phyloP scores from a whole-genome alignment of 1,140 invertebrate species.

The Drosophila takahashii region DNA sequence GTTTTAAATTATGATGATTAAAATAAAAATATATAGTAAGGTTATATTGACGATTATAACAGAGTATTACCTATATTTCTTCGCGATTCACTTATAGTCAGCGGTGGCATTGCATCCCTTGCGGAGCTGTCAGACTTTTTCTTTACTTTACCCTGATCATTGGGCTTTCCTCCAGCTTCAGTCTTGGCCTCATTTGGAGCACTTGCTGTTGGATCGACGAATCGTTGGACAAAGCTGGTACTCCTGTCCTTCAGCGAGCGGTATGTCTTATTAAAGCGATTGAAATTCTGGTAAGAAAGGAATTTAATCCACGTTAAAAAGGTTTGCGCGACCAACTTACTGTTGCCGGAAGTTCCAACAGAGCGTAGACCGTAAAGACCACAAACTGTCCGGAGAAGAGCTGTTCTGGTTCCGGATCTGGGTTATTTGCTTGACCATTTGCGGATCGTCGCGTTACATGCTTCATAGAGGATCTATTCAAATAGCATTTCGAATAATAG shows the following conservation, averaged over 20 bases:
- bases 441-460: conserved; percentile 49
- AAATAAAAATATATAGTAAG: not conserved
- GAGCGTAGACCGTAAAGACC: conserved; percentile 90
- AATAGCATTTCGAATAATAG: not conserved
- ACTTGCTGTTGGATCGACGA: conserved; percentile 50
- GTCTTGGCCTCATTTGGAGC: conserved; percentile 25
- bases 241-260: conserved; percentile 76
- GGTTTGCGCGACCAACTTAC: conserved; percentile 48
- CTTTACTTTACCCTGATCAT: conserved; percentile 53
- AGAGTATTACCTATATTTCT: conserved; percentile 82
- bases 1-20: no score
- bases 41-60: not conserved
- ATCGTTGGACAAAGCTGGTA: conserved; percentile 68
- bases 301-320: conserved; percentile 8
- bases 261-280: conserved; percentile 82
- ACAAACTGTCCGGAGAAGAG: conserved; percentile 89
- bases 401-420: conserved; percentile 82
- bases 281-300: conserved; percentile 70
- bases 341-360: conserved; percentile 87
- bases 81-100: conserved; percentile 78
- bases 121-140: conserved; percentile 55
- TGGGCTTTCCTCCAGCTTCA: conserved; percentile 32
- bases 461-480: conserved; percentile 68
- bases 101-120: conserved; percentile 67
- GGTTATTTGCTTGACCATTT: conserved; percentile 29